Conservation (phyloP, 2,113 vertebrate species). For the Ardeotis arabs region DNA sequence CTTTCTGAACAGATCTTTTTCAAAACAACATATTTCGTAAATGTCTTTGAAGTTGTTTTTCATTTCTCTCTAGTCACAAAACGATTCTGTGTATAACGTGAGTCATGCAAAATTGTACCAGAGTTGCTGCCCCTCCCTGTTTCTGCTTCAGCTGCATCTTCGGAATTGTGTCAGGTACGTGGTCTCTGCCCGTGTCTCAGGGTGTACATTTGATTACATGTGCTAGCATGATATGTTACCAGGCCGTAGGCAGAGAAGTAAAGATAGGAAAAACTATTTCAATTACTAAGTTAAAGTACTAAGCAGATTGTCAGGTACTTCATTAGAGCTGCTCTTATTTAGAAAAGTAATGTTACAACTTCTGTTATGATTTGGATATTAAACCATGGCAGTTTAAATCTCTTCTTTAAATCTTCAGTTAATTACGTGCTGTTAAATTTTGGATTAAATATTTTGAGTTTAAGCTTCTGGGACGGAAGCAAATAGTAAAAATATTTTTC, state of each 20-base stretch:
- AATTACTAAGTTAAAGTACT: neutral
- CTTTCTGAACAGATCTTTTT: neutral
- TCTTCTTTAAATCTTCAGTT: neutral
- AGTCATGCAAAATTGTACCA: conserved; percentile 38
- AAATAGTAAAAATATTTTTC: neutral
- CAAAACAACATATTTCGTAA: neutral
- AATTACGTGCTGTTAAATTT: neutral
- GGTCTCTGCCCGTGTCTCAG: neutral
- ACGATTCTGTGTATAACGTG: conserved; percentile 71
- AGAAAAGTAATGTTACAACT: neutral
- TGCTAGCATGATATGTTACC: neutral
- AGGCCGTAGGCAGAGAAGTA: neutral
- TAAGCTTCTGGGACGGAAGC: neutral
- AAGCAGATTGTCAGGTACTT: neutral
- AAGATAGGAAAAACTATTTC: neutral
- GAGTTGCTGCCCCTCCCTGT: conserved; percentile 58
- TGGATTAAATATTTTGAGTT: neutral
- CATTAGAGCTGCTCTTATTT: neutral
- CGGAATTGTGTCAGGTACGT: conserved; percentile 79
- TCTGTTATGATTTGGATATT: neutral
- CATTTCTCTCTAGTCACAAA: conserved; percentile 53
- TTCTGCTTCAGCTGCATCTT: conserved; percentile 51
- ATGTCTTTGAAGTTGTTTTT: neutral
- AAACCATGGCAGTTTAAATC: neutral
- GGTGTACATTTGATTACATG: neutral